phyloP scores from a whole-genome alignment of 2,113 vertebrate genomes.

The Phalacrocorax brasilianus region DNA sequence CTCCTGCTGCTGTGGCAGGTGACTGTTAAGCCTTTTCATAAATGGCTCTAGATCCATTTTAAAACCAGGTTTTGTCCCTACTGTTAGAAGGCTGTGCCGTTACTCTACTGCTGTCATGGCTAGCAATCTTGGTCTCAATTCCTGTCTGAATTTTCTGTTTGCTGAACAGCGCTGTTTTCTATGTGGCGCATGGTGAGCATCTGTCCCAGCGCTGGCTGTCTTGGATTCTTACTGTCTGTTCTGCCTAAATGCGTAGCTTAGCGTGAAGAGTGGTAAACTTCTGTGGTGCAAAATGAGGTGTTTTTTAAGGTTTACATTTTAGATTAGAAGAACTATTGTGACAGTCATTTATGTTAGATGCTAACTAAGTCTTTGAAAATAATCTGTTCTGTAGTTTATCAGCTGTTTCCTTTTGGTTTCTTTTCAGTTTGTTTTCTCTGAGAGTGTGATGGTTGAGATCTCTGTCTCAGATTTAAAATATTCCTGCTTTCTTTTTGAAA shows the following conservation, averaged over 20 bases:
- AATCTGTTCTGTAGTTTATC: neutral
- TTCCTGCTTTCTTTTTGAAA: conserved; percentile 18
- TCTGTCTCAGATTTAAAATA: conserved; percentile 1
- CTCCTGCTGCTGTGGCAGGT: neutral
- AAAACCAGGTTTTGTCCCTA: neutral
- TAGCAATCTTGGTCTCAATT: neutral
- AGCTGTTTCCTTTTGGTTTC: conserved; percentile 12
- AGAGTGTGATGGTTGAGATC: neutral
- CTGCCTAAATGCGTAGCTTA: neutral
- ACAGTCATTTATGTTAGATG: neutral
- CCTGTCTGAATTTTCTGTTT: neutral
- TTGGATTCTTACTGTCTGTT: neutral
- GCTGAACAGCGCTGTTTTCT: neutral
- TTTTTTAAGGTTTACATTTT: neutral
- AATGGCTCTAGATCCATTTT: neutral
- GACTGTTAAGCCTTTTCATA: neutral
- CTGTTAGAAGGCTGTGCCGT: neutral
- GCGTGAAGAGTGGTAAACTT: neutral
- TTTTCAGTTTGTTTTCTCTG: conserved; percentile 6
- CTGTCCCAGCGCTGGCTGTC: neutral
- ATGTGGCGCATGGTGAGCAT: neutral
- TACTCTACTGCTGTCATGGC: neutral
- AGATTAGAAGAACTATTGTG: neutral
- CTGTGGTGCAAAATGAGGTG: neutral
- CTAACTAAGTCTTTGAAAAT: neutral